A percentile compares a stretch with the other conserved stretches of the same genome.
phyloP scores from a whole-genome alignment of 2,888 invertebrate species.

The Metallyticus violacea region DNA sequence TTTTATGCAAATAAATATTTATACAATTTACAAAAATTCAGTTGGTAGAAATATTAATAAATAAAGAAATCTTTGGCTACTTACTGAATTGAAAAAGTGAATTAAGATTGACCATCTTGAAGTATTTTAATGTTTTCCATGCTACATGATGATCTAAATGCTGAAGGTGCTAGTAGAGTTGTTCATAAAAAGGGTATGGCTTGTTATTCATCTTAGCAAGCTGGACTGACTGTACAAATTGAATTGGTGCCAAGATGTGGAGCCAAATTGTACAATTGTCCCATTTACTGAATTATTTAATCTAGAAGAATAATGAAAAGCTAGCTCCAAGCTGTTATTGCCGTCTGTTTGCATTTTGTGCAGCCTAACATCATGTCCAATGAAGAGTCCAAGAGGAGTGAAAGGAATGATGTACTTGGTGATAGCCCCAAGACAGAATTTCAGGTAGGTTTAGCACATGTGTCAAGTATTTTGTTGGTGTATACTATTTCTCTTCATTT shows the following conservation, averaged over 20 bases:
- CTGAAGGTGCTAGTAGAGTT: not conserved
- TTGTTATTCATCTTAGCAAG: not conserved
- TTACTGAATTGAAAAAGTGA: too few relatives aligned
- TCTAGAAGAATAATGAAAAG: not conserved
- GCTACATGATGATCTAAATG: too few relatives aligned
- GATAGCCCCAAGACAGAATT: constrained; percentile 29
- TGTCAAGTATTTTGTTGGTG: too few relatives aligned
- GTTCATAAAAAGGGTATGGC: not conserved
- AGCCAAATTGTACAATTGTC: not conserved
- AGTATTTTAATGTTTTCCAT: too few relatives aligned
- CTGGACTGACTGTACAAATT: not conserved
- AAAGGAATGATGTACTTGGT: constrained; percentile 6
- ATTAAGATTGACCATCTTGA: too few relatives aligned
- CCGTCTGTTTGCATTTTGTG: not conserved
- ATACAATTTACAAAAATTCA: too few relatives aligned
- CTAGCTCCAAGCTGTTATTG: not conserved
- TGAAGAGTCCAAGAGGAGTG: constrained; percentile 21
- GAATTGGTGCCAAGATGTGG: not conserved
- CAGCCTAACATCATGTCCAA: constrained; percentile 22
- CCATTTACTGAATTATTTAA: not conserved
- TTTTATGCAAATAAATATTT: too few relatives aligned
- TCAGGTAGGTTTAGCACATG: constrained; percentile 27
- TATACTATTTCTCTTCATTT: too few relatives aligned
- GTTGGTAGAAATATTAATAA: too few relatives aligned
- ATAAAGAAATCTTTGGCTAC: too few relatives aligned